Base-by-base conservation (phyloP, 2,888 invertebrate species). In the Drosophila parthenogenetica region DNA sequence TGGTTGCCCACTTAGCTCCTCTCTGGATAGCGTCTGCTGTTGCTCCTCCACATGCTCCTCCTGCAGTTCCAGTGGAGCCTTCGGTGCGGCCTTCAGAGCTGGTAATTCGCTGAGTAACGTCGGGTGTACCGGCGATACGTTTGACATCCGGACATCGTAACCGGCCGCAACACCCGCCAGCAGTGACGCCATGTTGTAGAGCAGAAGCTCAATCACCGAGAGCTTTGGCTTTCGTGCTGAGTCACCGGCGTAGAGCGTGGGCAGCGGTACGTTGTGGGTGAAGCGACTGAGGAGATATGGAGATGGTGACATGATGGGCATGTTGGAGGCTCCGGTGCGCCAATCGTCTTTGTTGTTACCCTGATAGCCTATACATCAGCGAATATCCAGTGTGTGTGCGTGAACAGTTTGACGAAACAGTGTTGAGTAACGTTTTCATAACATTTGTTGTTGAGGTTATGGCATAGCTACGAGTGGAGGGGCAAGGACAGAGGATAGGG, bases 151-250 rank as follows among this genome's bases (percentile, higher is more conserved):
- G 57, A 98, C 96, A 93, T 98, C 98, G 90, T 97, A 98, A 0
- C 98, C 98, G 40, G 97, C 96, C 3, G 97, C 97, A 42, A 98
- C 96, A 25, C 97, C 96, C 3, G 98, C 98, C 89, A 98, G 93
- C 93, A 98, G 94, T 57, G 98, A 96, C 58, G 97, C 97, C 94
- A 98, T 97, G 92, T 98, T 98, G 93, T 97, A 98, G 73, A 98
- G 93, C 13, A 92, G 78, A 78, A 95, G 86, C 65, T 92, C 92
- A 53, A 92, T 91, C 8, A 92, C 91, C 5, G 92, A 92, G 2
- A 92, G 74, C 74, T 92, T 92, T 4, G 92, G 92, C 65, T 92
- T 92, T 5, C 91, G 89, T 93, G 93, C 90, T 4, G 92, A 77
- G 58, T 96, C 96, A 49, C 96, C 96, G 77, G 95, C 96, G 91